These are phyloP conservation scores for Polypedilum vanderplanki DNA, from an alignment of 1,140 invertebrate species.

Conservation along the genomic window DNA sequence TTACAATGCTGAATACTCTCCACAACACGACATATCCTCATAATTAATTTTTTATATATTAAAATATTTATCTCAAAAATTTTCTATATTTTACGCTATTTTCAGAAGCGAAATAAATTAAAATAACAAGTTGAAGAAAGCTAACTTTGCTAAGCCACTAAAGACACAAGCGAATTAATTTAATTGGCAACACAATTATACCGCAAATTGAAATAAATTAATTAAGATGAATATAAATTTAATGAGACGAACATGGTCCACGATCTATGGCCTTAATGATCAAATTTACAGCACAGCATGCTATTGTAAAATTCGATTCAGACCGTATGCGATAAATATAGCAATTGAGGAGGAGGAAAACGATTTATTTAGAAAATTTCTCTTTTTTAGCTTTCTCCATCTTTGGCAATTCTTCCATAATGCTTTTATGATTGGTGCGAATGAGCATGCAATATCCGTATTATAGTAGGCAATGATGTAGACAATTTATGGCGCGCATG, in stretches of 20 bases:
- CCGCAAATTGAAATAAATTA: constrained; percentile 9
- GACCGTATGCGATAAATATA: neutral
- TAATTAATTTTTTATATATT: neutral
- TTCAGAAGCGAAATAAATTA: neutral
- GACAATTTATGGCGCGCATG: neutral
- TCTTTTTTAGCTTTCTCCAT: neutral
- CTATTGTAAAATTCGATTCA: neutral
- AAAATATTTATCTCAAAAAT: too few species aligned
- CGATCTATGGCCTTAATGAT: constrained; percentile 8
- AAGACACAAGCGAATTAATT: neutral
- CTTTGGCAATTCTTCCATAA: neutral
- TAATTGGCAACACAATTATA: neutral
- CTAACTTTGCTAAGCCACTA: neutral
- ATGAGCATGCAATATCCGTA: constrained; percentile 25
- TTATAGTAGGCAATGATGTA: constrained; percentile 1
- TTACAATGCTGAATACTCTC: neutral
- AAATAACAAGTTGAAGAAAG: neutral
- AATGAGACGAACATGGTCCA: neutral
- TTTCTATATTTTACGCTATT: neutral
- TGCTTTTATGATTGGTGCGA: constrained; percentile 27
- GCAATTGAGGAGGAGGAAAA: neutral
- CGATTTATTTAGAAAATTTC: constrained; percentile 5
- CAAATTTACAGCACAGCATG: neutral
- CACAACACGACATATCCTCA: neutral
- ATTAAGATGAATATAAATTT: constrained; percentile 26